These are phyloP conservation scores for Pelmatolapia mariae DNA, from an alignment of 2,113 vertebrate species.

Conservation along the genomic window DNA sequence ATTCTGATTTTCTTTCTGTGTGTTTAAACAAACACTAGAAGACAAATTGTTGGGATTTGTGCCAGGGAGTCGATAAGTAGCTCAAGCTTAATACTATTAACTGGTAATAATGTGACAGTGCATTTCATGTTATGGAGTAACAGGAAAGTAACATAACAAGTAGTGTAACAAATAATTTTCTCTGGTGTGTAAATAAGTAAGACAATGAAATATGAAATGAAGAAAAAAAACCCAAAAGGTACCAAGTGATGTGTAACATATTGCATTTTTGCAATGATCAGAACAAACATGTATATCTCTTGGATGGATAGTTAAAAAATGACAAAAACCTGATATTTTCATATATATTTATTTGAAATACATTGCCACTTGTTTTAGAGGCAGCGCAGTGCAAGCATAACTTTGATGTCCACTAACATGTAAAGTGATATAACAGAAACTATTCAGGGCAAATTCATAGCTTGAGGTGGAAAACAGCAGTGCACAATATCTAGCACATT, in stretches of 20 bases:
- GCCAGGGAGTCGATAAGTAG: background rate
- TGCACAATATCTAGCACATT: background rate
- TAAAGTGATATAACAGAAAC: slow-evolving; percentile 27
- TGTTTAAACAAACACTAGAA: background rate
- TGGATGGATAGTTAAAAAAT: background rate
- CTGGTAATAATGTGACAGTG: background rate
- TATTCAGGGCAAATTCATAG: slow-evolving; percentile 19
- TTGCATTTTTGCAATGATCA: background rate
- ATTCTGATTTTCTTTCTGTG: background rate
- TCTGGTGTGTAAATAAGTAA: background rate
- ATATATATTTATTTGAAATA: slow-evolving; percentile 58
- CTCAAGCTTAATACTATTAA: background rate
- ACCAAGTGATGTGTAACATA: background rate
- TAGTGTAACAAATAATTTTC: background rate
- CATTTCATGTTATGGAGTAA: background rate
- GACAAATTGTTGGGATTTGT: background rate
- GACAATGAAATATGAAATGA: background rate
- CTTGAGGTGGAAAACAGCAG: background rate
- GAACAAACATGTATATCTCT: background rate
- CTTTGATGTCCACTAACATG: slow-evolving; percentile 37
- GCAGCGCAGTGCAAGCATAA: slow-evolving; percentile 46
- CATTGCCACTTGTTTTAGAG: slow-evolving; percentile 9
- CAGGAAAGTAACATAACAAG: background rate
- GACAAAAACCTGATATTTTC: background rate
- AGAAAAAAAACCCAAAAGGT: background rate